Conservation (phyloP, 2,888 invertebrate genomes). For the Tetranychus truncatus region DNA sequence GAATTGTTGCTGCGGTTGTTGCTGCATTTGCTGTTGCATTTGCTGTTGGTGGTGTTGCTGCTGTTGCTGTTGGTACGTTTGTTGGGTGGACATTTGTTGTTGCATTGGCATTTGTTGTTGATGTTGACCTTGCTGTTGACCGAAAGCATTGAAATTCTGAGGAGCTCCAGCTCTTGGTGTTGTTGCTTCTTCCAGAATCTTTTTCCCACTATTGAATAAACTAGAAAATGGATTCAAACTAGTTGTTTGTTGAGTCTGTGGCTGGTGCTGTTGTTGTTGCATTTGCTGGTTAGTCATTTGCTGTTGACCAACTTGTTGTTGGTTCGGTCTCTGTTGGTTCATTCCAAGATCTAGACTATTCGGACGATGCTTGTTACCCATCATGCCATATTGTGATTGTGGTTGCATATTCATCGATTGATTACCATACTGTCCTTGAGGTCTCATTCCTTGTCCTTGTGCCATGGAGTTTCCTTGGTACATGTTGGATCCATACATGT, state of each 20-base stretch:
- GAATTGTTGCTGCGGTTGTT: conserved; percentile 11
- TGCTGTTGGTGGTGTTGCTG: conserved; percentile 8
- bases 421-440: conserved; percentile 46
- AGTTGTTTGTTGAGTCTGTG: conserved; percentile 11
- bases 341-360: conserved; percentile 14
- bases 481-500: not conserved
- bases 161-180: conserved; percentile 15
- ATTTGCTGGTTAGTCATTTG: not conserved
- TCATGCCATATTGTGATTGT: conserved; percentile 22
- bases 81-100: not conserved
- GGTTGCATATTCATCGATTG: conserved; percentile 44
- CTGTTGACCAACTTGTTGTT: not conserved
- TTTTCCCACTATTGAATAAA: conserved; percentile 21
- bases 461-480: not conserved
- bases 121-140: conserved; percentile 1
- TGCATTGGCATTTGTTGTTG: not conserved
- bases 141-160: not conserved
- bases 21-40: conserved; percentile 8
- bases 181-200: conserved; percentile 22
- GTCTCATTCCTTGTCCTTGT: conserved; percentile 48
- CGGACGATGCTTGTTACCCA: conserved; percentile 22
- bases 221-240: conserved; percentile 16
- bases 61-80: conserved; percentile 13
- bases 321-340: not conserved
- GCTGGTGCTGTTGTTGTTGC: conserved; percentile 9